Evolutionary conservation across 2,888 invertebrate genomes (phyloP).

Genomic region (Melinopterus prodromus): DNA sequence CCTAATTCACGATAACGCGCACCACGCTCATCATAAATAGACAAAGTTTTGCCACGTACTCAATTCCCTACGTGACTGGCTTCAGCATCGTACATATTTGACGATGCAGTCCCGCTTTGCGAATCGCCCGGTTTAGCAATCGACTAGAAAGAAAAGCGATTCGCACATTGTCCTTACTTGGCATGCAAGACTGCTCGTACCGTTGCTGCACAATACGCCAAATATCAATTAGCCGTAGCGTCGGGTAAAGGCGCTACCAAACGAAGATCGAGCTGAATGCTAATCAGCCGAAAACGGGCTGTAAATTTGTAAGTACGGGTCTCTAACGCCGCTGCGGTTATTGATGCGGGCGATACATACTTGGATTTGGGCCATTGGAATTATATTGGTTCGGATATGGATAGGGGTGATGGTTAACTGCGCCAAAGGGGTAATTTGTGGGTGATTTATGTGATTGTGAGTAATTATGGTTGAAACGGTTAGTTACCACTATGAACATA

Average conservation of each 20-base stretch:
- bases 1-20: neutral
- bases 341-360: neutral
- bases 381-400: neutral
- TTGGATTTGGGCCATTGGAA: neutral
- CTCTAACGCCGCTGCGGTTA: neutral
- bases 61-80: neutral
- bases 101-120: neutral
- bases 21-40: neutral
- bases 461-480: neutral
- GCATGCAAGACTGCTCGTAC: neutral
- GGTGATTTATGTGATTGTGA: neutral
- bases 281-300: neutral
- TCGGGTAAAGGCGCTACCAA: neutral
- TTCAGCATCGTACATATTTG: neutral
- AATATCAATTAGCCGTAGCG: neutral
- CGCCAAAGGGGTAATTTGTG: neutral
- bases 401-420: neutral
- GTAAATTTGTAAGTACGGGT: neutral
- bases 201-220: neutral
- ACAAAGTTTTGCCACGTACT: conserved; percentile 4
- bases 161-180: neutral
- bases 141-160: neutral
- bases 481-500: neutral
- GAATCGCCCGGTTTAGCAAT: neutral
- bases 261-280: neutral